Percentiles rank a stretch among this genome's conserved stretches.
phyloP scores from a whole-genome alignment of 2,888 invertebrate genomes.

The Alloplasta piceator region DNA sequence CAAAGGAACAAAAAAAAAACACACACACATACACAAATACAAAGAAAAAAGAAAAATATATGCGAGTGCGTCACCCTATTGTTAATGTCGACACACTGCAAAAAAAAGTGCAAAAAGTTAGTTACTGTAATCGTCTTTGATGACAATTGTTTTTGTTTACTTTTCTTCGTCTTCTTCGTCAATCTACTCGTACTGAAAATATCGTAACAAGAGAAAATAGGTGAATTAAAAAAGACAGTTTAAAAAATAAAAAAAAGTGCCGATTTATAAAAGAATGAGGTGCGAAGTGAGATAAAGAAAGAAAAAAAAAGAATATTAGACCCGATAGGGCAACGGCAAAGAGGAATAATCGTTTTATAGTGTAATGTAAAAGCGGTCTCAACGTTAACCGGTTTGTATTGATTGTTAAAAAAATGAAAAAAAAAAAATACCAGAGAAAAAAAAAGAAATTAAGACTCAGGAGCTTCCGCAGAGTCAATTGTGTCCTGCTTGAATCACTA shows the following conservation, averaged over 20 bases:
- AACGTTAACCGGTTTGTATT: constrained; percentile 58
- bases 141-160: constrained; percentile 21
- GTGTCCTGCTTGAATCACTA: constrained; percentile 62
- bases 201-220: constrained; percentile 1
- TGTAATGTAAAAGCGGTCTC: constrained; percentile 58
- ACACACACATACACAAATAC: neutral
- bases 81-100: constrained; percentile 14
- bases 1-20: constrained; percentile 26
- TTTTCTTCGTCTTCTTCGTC: constrained; percentile 16
- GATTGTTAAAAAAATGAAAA: constrained; percentile 48
- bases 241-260: constrained; percentile 20
- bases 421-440: constrained; percentile 31
- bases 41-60: neutral
- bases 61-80: constrained; percentile 1
- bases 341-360: constrained; percentile 41
- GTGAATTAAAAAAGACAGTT: constrained; percentile 26
- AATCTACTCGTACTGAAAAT: neutral
- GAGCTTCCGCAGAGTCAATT: constrained; percentile 64
- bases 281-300: constrained; percentile 13
- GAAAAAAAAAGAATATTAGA: constrained; percentile 16
- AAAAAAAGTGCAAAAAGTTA: neutral
- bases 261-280: constrained; percentile 46
- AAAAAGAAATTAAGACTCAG: constrained; percentile 57
- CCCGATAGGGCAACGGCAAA: constrained; percentile 22
- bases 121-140: constrained; percentile 1